Conservation (phyloP, 2,113 vertebrate species). For the Australoheros scitulus region DNA sequence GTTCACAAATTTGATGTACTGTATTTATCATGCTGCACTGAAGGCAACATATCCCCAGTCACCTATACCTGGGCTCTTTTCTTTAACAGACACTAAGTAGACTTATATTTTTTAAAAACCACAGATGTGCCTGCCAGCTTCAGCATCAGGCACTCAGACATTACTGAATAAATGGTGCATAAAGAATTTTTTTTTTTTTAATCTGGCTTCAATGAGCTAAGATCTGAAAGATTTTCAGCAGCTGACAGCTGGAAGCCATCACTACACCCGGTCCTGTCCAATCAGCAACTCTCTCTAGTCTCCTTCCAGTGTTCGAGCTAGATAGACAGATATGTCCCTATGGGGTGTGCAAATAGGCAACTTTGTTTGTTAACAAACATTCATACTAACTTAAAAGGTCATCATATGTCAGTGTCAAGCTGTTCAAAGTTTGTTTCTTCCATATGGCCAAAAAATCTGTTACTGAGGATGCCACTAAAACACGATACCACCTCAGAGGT, state of each 20-base stretch:
- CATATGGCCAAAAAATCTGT: background rate
- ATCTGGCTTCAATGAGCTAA: background rate
- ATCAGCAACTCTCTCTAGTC: background rate
- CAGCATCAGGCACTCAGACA: background rate
- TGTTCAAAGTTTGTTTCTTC: background rate
- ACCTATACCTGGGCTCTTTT: background rate
- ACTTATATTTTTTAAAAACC: background rate
- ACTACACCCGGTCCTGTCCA: background rate
- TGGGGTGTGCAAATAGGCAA: background rate
- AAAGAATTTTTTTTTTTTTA: background rate
- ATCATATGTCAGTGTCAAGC: background rate
- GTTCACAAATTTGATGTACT: background rate
- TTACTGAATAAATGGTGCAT: background rate
- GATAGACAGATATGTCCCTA: background rate
- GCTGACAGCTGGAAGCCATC: conserved; percentile 1
- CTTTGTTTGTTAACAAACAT: background rate
- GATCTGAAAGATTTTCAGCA: background rate
- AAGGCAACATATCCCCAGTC: background rate
- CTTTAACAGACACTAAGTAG: background rate
- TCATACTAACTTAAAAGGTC: background rate
- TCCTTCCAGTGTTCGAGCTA: background rate
- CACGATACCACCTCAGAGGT: background rate
- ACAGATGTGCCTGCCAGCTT: conserved; percentile 1
- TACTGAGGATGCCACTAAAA: background rate
- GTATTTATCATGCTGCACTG: background rate